Evolutionary conservation across 2,113 vertebrate genomes (phyloP), one percentile per base, ranked within the genome.

Genomic region (Raja brachyura): DNA sequence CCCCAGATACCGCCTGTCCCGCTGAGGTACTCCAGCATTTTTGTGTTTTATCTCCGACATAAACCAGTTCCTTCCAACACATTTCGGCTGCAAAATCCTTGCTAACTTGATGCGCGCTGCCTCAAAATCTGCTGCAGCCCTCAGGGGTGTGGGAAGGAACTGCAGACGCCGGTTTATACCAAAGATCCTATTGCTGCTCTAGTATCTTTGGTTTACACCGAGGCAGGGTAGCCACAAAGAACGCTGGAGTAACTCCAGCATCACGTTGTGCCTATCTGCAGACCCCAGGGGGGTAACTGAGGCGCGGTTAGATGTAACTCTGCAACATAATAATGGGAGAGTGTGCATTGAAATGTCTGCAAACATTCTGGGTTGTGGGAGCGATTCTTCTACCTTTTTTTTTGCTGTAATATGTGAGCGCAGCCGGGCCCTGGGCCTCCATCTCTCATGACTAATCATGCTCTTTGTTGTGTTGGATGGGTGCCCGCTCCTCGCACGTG

Each of bases 381-480:
- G 56, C 81, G n/a, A n/a, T 11, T 10, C 54, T 28, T 56, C 54
- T 56, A n/a, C 8, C 33, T 78, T 31, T 78, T 14, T 78, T 31
- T 78, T 39, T 56, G 8, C 39, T n/a, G 39, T 48, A 48, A 48
- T 48, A 48, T 48, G 75, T 77, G 33, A 33, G 33, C 31, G 14
- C 28, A 77, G 74, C 14, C 31, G 16, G 79, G 39, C 79, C 48
- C 31, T 83, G 39, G 20, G 7, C 10, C n/a, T 22, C 54, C 56
- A 25, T 59, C 81, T 85, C 81, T 59, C 81, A 54, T 85, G 96
- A 96, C 96, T 96, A 96, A 97, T 97, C 97, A 96, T 96, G 97
- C 97, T 97, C 97, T 97, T 97, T 96, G 96, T 97, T 97, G 97
- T 97, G 97, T 97, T 97, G 96, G 96, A 96, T 96, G 97, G 97